Evolutionary conservation across 2,888 invertebrate genomes (phyloP), one percentile per base, ranked within the genome.

Genomic region (Alitta virens): DNA sequence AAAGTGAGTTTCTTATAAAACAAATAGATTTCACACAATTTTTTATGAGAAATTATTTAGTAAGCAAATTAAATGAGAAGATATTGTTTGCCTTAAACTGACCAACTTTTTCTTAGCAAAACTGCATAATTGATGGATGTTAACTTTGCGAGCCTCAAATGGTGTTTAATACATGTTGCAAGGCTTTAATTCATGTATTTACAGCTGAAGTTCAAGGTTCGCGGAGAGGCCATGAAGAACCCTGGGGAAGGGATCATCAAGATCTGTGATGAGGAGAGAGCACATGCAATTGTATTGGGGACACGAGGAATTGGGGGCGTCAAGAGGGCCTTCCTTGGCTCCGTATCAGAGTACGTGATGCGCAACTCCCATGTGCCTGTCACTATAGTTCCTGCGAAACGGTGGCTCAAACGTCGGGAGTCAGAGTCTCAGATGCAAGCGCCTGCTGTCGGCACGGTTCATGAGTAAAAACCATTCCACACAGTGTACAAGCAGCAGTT

Each of bases 161-260:
- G n/a, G n/a, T 9, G 14, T 54, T 54, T 21, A 25, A 26, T 9
- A 33, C 26, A 25, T 26, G 21, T 1, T 25, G 14, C n/a, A n/a
- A n/a, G n/a, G n/a, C n/a, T n/a, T n/a, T n/a, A n/a, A n/a, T n/a
- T n/a, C n/a, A n/a, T 12, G 2, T 16, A 18, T 49, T 46, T 56
- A 21, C 64, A 71, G 68, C 23, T 69, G 42, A 62, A 63, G 50
- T 65, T 67, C 62, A 69, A 68, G 62, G 57, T 71, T 27, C 60
- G 63, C 5, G 63, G 63, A 1, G 68, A 66, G 49, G 52, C 62
- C 0, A 43, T 42, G 27, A 62, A 66, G 61, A 68, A 67, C 61
- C 64, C 69, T 1, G 71, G 70, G 7, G 66, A 70, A 50, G 68
- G 66, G 18, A 70, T 71, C 60, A 23, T 61, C 26, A 60, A 62